phyloP scores from a whole-genome alignment of 1,140 invertebrate genomes.

The Lasaia peninsularis region DNA sequence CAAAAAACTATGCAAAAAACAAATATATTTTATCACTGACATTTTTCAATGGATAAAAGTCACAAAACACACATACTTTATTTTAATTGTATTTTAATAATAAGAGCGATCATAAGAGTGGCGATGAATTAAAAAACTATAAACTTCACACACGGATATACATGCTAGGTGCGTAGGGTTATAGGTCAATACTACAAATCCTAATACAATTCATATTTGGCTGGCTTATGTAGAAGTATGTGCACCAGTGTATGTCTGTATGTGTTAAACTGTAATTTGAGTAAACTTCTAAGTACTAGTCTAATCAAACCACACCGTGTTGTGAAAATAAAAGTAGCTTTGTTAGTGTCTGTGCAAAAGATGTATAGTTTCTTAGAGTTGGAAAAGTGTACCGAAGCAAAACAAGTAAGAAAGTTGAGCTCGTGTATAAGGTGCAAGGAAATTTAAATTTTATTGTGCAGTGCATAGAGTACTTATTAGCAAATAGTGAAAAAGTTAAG shows the following conservation, averaged over 20 bases:
- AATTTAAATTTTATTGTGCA: slow-evolving; percentile 68
- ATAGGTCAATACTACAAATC: slow-evolving; percentile 39
- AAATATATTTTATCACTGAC: no score
- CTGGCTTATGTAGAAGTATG: slow-evolving; percentile 75
- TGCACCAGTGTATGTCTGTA: slow-evolving; percentile 60
- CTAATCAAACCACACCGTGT: slow-evolving; percentile 33
- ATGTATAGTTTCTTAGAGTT: slow-evolving; percentile 47
- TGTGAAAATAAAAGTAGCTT: slow-evolving; percentile 37
- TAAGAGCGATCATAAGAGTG: no score
- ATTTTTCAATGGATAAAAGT: no score
- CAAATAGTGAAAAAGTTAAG: slow-evolving; percentile 48
- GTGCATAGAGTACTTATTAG: slow-evolving; percentile 59
- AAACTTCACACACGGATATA: slow-evolving; percentile 17
- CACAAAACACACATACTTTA: no score
- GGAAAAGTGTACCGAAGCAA: slow-evolving; percentile 61
- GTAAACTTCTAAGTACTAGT: slow-evolving; percentile 14
- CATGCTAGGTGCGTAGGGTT: slow-evolving; percentile 62
- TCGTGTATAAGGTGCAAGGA: slow-evolving; percentile 64
- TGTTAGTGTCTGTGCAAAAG: slow-evolving; percentile 52
- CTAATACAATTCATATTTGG: slow-evolving; percentile 52
- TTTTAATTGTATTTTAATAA: no score
- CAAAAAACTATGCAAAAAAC: no score
- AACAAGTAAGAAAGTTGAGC: slow-evolving; percentile 55
- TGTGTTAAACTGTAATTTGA: slow-evolving; percentile 6
- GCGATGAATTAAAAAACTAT: slow-evolving; percentile 8